Conservation (phyloP, 2,888 invertebrate genomes). For the Eueremaeus valkanovi region DNA sequence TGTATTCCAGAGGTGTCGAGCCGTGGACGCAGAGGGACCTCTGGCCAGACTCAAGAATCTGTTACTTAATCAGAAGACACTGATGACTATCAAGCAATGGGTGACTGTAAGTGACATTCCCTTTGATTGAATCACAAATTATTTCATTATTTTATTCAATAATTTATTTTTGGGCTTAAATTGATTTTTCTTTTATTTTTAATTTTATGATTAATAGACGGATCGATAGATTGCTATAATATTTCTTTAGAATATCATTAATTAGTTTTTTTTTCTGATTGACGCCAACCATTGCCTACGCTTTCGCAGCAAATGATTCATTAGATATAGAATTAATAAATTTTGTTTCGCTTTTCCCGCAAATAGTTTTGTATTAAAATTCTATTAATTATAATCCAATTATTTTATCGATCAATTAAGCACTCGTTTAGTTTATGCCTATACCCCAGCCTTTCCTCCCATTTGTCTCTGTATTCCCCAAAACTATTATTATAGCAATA, state of each 20-base stretch:
- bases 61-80: slow-evolving; percentile 81
- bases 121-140: slow-evolving; percentile 1
- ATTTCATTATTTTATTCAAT: neutral
- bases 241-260: neutral
- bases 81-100: slow-evolving; percentile 85
- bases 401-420: too few relatives aligned
- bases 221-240: neutral
- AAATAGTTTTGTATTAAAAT: too few relatives aligned
- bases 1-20: slow-evolving; percentile 96
- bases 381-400: too few relatives aligned
- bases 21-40: slow-evolving; percentile 98
- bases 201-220: too few relatives aligned
- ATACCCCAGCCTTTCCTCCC: too few relatives aligned
- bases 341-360: too few relatives aligned
- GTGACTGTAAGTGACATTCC: slow-evolving; percentile 63
- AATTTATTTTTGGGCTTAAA: neutral
- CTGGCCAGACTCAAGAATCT: slow-evolving; percentile 92
- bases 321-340: too few relatives aligned
- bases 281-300: neutral
- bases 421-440: too few relatives aligned
- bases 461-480: too few relatives aligned
- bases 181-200: neutral
- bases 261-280: neutral
- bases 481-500: too few relatives aligned
- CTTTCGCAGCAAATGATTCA: too few relatives aligned